phyloP scores from a whole-genome alignment of 2,113 vertebrate species.

The Calyptomena viridis region DNA sequence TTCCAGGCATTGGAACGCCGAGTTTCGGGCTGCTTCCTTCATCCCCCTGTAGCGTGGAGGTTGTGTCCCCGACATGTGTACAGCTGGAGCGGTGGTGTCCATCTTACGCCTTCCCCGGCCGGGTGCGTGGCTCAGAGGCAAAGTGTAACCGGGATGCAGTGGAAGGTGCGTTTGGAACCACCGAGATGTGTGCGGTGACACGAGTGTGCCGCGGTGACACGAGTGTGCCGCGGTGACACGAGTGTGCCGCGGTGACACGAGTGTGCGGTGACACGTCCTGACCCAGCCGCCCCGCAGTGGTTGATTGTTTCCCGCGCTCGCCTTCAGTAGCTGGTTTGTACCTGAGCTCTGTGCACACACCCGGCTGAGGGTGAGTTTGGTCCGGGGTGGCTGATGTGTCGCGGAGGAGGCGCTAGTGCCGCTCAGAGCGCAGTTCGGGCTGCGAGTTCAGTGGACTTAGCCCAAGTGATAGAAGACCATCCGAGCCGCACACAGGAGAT shows the following conservation, averaged over 20 bases:
- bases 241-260: neutral
- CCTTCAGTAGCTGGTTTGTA: neutral
- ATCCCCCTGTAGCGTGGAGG: rapidly evolving
- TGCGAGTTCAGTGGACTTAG: too few relatives aligned
- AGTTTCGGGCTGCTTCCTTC: neutral
- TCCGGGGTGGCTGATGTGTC: neutral
- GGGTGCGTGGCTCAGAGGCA: neutral
- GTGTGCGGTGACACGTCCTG: neutral
- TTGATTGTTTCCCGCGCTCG: rapidly evolving
- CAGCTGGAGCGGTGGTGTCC: rapidly evolving
- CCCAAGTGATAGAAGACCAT: too few relatives aligned
- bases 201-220: neutral
- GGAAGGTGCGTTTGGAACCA: neutral
- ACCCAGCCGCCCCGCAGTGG: rapidly evolving
- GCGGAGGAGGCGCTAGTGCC: neutral
- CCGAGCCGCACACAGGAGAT: too few relatives aligned
- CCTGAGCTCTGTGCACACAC: neutral
- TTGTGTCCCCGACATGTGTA: too few relatives aligned
- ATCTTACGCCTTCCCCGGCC: rapidly evolving
- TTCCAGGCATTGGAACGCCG: neutral
- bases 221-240: too few relatives aligned
- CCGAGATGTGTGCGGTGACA: neutral
- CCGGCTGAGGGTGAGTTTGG: too few relatives aligned
- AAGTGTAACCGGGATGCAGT: too few relatives aligned
- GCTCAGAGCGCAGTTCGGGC: rapidly evolving